Evolutionary conservation across 2,888 invertebrate species (phyloP), one percentile per base, ranked within the genome.

Genomic region (Melikaiella ostensackeni): DNA sequence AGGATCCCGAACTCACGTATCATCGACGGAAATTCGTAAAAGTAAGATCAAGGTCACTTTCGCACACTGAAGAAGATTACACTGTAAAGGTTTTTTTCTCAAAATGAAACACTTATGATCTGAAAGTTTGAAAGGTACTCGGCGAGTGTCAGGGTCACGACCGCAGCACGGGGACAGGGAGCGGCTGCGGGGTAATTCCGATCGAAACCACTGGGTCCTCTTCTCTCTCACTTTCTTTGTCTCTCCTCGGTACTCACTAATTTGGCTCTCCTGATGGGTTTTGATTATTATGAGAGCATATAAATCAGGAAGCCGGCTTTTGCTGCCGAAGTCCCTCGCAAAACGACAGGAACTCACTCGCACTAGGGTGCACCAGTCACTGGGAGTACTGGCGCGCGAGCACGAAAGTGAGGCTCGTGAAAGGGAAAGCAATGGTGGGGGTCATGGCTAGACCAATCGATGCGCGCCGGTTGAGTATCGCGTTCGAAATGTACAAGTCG

Each of bases 341-440:
- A 74, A 66, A 73, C 16, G 62, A 62, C 50, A 84, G 84, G 84
- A 83, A 79, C 81, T 86, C 84, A 84, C 84, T 88, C 86, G 82
- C 85, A 86, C 86, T 84, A 85, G 84, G 87, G 86, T 88, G 86
- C 85, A 88, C 87, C 83, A 86, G 86, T 85, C 88, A 88, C 88
- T 88, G 88, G 87, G 84, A 66, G 55, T 82, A 82, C 80, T 82
- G 86, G 86, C 86, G 86, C 85, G 87, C 89, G 89, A 90, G 86
- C 89, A 90, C 90, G 91, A 91, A 91, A 91, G 91, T 91, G 91
- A 91, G 89, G 88, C 86, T 90, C 90, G 89, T 91, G 91, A 91
- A 91, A 91, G 91, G 88, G 91, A 91, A 91, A 91, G 91, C 90
- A 81, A 84, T 91, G 91, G 91, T 91, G 91, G 91, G 91, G 91